Evolutionary conservation across 1,140 invertebrate genomes (phyloP), one percentile per base, ranked within the genome.

Genomic region (Drosophila suzukii): DNA sequence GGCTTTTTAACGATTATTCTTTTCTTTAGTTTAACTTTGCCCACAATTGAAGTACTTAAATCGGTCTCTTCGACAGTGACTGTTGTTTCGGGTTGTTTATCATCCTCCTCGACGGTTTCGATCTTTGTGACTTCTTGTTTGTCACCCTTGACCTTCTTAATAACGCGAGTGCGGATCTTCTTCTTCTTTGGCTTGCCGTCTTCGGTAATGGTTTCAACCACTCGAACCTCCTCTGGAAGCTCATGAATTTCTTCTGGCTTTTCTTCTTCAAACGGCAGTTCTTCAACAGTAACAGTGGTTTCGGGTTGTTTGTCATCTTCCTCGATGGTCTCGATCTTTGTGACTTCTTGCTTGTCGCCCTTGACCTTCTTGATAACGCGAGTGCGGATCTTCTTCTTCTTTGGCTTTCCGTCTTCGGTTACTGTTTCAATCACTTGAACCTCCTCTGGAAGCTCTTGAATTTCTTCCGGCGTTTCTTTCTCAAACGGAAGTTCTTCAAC

Each of bases 31-130:
- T 75, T 86, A 3, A 76, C 11, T 44, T 65, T 91, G 15, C 73
- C 51, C 2, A 60, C 67, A 54, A 63, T 76, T 2, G 81, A 60
- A 54, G 44, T 27, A 3, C 57, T 55, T 8, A 56, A 41, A 30
- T 79, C 72, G 0, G 44, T 56, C 63, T 92, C 89, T 73, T 93
- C 89, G 0, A 91, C 56, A 6, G 76, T 91, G 0, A 92, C 84
- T 38, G 78, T 91, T 5, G 86, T 93, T 63, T 93, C 78, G 3
- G 93, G 90, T 17, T 90, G 58, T 61, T 93, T 90, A 27, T 92
- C 90, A 7, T 93, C 91, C 68, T 94, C 92, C 72, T 93, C 92
- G 4, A 93, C 76, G 0, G 92, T 93, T 44, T 93, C 91, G 39
- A 93, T 93, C 49, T 92, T 91, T 0, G 90, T 93, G 1, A 93